These are phyloP conservation scores for Pao palembangensis DNA, from an alignment of 2,113 vertebrate species.

Conservation along the genomic window DNA sequence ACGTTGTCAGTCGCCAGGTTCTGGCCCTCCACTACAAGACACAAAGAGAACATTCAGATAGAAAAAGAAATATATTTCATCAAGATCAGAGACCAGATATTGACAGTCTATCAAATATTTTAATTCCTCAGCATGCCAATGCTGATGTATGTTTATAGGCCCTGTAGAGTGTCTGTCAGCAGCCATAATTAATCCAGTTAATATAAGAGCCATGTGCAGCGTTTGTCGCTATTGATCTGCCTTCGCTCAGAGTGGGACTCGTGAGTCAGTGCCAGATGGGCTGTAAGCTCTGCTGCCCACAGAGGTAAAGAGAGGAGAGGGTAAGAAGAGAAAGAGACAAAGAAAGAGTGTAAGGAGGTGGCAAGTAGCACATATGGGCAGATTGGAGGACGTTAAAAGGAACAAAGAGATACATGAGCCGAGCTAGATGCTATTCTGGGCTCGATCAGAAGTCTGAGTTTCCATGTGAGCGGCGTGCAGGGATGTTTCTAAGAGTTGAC, in stretches of 20 bases:
- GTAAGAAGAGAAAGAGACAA: slow-evolving; percentile 53
- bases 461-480: slow-evolving; percentile 65
- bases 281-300: slow-evolving; percentile 71
- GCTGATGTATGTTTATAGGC: slow-evolving; percentile 38
- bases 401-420: slow-evolving; percentile 22
- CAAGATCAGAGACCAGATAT: slow-evolving; percentile 19
- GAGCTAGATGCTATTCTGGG: slow-evolving; percentile 70
- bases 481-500: background rate
- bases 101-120: slow-evolving; percentile 44
- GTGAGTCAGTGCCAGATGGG: slow-evolving; percentile 72
- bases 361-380: slow-evolving; percentile 39
- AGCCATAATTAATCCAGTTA: slow-evolving; percentile 67
- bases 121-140: slow-evolving; percentile 9
- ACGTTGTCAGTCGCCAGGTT: slow-evolving; percentile 87
- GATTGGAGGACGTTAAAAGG: slow-evolving; percentile 32
- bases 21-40: slow-evolving; percentile 77
- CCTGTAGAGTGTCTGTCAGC: slow-evolving; percentile 54
- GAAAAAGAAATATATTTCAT: background rate
- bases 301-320: slow-evolving; percentile 56
- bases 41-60: slow-evolving; percentile 16
- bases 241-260: slow-evolving; percentile 63
- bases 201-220: slow-evolving; percentile 70
- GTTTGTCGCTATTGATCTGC: slow-evolving; percentile 73
- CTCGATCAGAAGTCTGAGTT: slow-evolving; percentile 74
- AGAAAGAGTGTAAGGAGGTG: slow-evolving; percentile 59